Percentiles rank a stretch among this genome's conserved stretches.
These are phyloP conservation scores for Agrilus biguttatus DNA, from an alignment of 2,888 invertebrate genomes.

Conservation along the genomic window DNA sequence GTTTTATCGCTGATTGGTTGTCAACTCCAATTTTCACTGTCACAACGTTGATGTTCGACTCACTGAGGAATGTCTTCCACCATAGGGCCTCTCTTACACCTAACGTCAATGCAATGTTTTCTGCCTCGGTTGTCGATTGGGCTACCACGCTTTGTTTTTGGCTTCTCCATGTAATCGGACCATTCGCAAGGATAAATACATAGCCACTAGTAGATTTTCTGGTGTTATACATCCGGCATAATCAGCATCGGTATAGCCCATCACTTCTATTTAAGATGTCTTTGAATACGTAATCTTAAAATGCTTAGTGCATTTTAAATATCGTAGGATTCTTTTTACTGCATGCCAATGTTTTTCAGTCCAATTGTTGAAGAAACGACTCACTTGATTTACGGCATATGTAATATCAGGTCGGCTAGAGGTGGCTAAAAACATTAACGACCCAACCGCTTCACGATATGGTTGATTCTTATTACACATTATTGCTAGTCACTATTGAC, in stretches of 20 bases:
- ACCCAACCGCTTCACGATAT: neutral
- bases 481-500: neutral
- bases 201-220: neutral
- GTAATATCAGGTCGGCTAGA: neutral
- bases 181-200: neutral
- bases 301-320: neutral
- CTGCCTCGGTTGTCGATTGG: conserved; percentile 1
- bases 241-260: conserved; percentile 1
- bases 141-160: neutral
- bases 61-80: neutral
- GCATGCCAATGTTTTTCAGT: neutral
- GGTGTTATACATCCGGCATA: neutral
- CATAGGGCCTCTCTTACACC: neutral
- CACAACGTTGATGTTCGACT: neutral
- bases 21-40: neutral
- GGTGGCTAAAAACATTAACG: neutral
- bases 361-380: neutral
- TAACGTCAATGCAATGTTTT: neutral
- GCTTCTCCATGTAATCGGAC: neutral
- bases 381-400: neutral
- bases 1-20: neutral
- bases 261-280: neutral
- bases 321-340: conserved; percentile 2
- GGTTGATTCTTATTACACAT: neutral
- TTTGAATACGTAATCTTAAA: neutral